Evolutionary conservation across 2,113 vertebrate species (phyloP).

Genomic region (Microcebus lehilahytsara): DNA sequence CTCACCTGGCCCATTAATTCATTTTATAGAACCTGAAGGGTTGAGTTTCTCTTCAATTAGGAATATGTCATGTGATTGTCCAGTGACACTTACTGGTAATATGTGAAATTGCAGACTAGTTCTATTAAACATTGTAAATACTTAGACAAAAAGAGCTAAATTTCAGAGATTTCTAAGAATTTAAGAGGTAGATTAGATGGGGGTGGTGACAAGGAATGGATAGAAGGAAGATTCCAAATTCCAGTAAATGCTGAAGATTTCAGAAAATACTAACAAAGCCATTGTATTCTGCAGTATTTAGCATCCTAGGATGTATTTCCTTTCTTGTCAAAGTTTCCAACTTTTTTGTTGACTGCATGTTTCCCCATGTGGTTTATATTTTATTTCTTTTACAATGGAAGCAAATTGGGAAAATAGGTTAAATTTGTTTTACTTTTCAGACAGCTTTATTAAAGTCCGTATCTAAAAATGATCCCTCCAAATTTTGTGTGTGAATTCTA

Average conservation of each 20-base stretch:
- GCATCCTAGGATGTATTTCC: not conserved
- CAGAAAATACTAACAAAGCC: slow-evolving; percentile 10
- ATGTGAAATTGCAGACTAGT: slow-evolving; percentile 61
- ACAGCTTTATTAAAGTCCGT: not conserved
- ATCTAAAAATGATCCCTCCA: slow-evolving; percentile 24
- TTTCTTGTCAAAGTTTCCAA: slow-evolving; percentile 34
- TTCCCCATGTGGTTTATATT: not conserved
- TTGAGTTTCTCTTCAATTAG: slow-evolving; percentile 50
- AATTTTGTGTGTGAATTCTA: slow-evolving; percentile 22
- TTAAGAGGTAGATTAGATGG: slow-evolving; percentile 28
- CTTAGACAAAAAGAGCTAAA: slow-evolving; percentile 37
- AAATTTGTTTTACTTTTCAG: slow-evolving; percentile 51
- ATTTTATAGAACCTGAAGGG: slow-evolving; percentile 43
- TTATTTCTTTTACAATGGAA: slow-evolving; percentile 7
- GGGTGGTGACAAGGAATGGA: slow-evolving; percentile 1
- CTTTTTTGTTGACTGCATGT: not conserved
- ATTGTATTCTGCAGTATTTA: slow-evolving; percentile 30
- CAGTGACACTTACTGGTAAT: slow-evolving; percentile 71
- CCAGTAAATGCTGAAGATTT: slow-evolving; percentile 43
- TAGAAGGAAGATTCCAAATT: slow-evolving; percentile 28
- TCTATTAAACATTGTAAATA: slow-evolving; percentile 58
- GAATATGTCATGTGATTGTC: slow-evolving; percentile 62
- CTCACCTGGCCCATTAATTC: not conserved
- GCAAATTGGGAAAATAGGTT: slow-evolving; percentile 9
- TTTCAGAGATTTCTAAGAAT: slow-evolving; percentile 44